Percentiles rank a stretch among this genome's conserved stretches.
phyloP scores from a whole-genome alignment of 2,797 vertebrate genomes.

The Chromobotia macracanthus region DNA sequence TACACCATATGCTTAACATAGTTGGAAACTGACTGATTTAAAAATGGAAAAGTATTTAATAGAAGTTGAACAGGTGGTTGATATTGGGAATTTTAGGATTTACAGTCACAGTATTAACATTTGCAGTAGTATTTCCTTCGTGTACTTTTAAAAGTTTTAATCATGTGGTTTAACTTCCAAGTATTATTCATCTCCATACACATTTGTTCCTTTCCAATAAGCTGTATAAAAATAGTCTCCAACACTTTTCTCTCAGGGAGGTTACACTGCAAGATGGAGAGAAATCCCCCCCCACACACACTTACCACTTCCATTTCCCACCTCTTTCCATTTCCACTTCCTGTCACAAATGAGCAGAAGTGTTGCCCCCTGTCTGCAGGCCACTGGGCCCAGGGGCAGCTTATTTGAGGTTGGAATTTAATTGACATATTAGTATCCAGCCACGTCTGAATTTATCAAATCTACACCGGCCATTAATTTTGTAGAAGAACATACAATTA shows the following conservation, averaged over 20 bases:
- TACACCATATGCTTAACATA: neutral
- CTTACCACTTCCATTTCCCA: constrained; percentile 2
- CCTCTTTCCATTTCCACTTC: constrained; percentile 7
- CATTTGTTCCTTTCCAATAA: neutral
- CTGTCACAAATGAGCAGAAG: constrained; percentile 21
- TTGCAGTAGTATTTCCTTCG: neutral
- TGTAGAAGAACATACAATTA: constrained; percentile 87
- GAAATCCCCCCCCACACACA: neutral
- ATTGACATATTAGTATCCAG: constrained; percentile 84
- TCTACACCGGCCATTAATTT: constrained; percentile 84
- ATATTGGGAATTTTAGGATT: neutral
- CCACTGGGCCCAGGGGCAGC: constrained; percentile 32
- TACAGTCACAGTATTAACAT: neutral
- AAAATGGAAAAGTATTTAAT: neutral
- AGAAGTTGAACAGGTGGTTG: constrained; percentile 2
- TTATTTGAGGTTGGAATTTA: constrained; percentile 70
- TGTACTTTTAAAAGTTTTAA: neutral
- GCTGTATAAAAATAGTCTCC: constrained; percentile 2
- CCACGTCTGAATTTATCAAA: constrained; percentile 83
- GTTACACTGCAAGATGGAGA: neutral
- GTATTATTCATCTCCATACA: neutral
- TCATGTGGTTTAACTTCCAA: neutral
- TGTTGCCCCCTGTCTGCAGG: constrained; percentile 24
- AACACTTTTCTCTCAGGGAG: neutral
- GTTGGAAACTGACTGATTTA: neutral